Evolutionary conservation across 2,113 vertebrate species (phyloP).

Genomic region (Platycercus adscitus): DNA sequence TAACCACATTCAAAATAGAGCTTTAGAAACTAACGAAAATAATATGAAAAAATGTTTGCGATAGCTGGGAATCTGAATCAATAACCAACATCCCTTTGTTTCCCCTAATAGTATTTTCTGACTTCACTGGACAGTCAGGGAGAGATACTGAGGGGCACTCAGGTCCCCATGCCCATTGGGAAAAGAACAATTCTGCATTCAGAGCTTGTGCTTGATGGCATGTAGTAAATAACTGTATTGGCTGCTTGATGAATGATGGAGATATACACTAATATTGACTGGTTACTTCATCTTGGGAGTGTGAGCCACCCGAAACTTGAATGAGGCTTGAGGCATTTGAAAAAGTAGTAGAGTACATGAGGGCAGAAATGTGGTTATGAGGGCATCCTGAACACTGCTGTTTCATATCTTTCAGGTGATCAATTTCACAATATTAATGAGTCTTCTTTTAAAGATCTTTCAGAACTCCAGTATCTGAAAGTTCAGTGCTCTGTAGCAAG

Average conservation of each 20-base stretch:
- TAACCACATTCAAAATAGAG: neutral
- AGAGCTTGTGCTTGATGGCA: neutral
- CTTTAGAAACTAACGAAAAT: neutral
- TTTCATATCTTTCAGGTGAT: neutral
- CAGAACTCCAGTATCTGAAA: neutral
- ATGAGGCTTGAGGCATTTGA: neutral
- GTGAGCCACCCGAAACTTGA: neutral
- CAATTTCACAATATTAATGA: neutral
- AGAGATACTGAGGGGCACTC: neutral
- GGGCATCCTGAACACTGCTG: neutral
- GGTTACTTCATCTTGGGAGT: neutral
- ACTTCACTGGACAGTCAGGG: neutral
- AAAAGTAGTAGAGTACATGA: neutral
- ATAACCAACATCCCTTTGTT: neutral
- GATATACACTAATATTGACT: neutral
- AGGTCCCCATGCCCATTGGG: neutral
- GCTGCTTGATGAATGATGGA: neutral
- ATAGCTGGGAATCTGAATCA: neutral
- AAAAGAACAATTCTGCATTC: neutral
- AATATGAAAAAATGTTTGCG: neutral
- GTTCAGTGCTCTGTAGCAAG: accelerated
- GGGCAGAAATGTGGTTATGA: neutral
- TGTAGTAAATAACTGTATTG: neutral
- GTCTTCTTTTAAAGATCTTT: neutral
- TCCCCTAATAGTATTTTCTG: neutral